Conservation (phyloP, 1,140 invertebrate species). For the Halictus rubicundus region DNA sequence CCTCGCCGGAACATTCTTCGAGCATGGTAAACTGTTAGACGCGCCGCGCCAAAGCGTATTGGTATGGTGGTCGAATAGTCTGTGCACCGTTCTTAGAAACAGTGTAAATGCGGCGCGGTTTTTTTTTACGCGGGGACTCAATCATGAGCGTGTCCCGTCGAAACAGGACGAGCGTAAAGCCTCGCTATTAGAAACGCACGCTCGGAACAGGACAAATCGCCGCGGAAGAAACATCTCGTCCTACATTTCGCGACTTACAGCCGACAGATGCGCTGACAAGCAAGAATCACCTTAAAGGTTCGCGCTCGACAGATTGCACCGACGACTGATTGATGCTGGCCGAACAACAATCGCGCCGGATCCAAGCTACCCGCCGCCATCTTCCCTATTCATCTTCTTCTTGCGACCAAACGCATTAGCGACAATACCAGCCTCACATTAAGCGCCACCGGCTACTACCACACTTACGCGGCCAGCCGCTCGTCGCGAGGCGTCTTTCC, state of each 20-base stretch:
- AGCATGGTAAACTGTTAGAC: constrained; percentile 37
- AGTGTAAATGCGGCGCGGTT: constrained; percentile 46
- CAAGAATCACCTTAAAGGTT: constrained; percentile 72
- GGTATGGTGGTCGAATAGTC: constrained; percentile 24
- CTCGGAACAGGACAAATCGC: constrained; percentile 58
- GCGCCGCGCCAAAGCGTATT: no score
- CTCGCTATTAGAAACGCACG: constrained; percentile 61
- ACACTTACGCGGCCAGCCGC: constrained; percentile 55
- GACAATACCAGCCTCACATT: constrained; percentile 64
- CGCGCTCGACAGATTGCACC: constrained; percentile 70
- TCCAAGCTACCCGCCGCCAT: constrained; percentile 71
- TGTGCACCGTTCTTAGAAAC: constrained; percentile 22
- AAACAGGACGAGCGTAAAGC: constrained; percentile 61
- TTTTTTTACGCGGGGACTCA: constrained; percentile 29
- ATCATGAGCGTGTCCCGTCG: constrained; percentile 58
- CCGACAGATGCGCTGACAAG: constrained; percentile 76
- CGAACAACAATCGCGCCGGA: constrained; percentile 77
- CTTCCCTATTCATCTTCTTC: constrained; percentile 79
- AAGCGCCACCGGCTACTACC: constrained; percentile 61
- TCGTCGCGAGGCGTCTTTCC: no score
- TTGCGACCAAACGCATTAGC: constrained; percentile 69
- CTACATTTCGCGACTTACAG: constrained; percentile 69
- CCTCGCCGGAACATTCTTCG: constrained; percentile 31
- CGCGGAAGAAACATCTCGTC: constrained; percentile 65
- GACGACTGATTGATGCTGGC: constrained; percentile 79